Conservation (phyloP, 2,888 invertebrate species). For the Schizaphis graminum region DNA sequence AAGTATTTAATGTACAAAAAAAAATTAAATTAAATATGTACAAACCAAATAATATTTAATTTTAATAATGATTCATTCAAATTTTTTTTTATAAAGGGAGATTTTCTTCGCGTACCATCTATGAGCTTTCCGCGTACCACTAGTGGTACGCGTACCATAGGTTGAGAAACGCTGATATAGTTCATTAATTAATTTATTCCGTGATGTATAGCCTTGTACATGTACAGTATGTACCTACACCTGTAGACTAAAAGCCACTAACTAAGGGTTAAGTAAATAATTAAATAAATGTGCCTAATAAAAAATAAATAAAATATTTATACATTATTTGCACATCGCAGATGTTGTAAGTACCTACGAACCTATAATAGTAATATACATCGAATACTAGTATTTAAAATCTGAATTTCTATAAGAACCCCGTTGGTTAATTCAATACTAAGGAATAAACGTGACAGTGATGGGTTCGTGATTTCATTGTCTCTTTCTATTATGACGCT, state of each 20-base stretch:
- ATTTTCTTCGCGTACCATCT: too few relatives aligned
- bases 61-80: too few relatives aligned
- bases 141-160: too few relatives aligned
- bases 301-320: neutral
- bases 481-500: neutral
- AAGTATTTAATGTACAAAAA: too few relatives aligned
- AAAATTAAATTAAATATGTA: too few relatives aligned
- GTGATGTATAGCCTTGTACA: too few relatives aligned
- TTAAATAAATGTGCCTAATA: neutral
- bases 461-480: constrained; percentile 33
- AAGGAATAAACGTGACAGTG: constrained; percentile 14
- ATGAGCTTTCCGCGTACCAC: too few relatives aligned
- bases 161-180: too few relatives aligned
- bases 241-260: too few relatives aligned
- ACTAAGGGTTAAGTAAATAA: neutral
- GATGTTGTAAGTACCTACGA: neutral
- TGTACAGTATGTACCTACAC: neutral
- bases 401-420: neutral
- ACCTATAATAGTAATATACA: neutral
- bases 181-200: too few relatives aligned
- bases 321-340: neutral
- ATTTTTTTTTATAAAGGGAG: too few relatives aligned
- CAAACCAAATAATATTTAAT: too few relatives aligned
- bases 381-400: neutral
- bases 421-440: constrained; percentile 7